Conservation (phyloP, 2,888 invertebrate genomes). For the Hydrotaea diabolus region DNA sequence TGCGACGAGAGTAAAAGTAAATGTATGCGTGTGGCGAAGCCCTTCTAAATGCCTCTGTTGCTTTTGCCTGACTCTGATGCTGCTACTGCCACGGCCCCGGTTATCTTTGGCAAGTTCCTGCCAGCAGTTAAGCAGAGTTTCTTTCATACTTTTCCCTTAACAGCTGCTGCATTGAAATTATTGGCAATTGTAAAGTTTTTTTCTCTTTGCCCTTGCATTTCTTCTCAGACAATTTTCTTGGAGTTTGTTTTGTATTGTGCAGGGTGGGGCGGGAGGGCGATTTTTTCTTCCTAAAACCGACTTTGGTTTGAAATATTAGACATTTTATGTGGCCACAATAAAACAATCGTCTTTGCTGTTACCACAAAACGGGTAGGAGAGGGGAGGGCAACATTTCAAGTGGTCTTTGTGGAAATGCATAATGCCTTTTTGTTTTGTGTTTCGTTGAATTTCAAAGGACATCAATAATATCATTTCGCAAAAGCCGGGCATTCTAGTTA, state of each 20-base stretch:
- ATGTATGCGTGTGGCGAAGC: background rate
- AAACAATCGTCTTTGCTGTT: constrained; percentile 36
- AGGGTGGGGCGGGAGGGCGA: too few relatives aligned
- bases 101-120: constrained; percentile 34
- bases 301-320: constrained; percentile 51
- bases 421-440: background rate
- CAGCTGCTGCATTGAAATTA: constrained; percentile 59
- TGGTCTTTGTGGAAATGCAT: background rate
- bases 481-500: constrained; percentile 11
- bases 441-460: background rate
- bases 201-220: background rate
- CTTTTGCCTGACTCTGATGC: background rate
- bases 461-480: constrained; percentile 17
- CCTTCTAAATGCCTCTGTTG: background rate
- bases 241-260: constrained; percentile 8
- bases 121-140: constrained; percentile 35
- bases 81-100: background rate
- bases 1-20: background rate
- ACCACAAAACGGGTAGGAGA: background rate
- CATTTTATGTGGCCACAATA: constrained; percentile 52
- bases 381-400: background rate
- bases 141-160: constrained; percentile 46
- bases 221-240: background rate
- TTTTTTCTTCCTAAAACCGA: constrained; percentile 41
- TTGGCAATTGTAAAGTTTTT: constrained; percentile 60